phyloP scores from a whole-genome alignment of 37 sponge, comb jelly and placozoan genomes.

The Axinella damicornis region DNA sequence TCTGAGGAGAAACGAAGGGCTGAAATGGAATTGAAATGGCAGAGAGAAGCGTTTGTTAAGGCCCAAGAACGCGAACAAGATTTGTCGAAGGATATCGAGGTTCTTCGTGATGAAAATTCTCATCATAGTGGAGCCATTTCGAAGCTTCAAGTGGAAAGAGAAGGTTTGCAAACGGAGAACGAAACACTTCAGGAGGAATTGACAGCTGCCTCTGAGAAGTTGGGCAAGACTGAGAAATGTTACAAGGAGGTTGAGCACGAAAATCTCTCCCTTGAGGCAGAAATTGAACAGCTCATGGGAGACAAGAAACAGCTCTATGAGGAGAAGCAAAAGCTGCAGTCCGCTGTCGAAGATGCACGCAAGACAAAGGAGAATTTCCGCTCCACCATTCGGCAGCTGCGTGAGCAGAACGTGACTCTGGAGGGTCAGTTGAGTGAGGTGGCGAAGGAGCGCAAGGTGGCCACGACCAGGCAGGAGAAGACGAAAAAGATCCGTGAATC shows the following conservation, averaged over 20 bases:
- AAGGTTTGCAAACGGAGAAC: constrained; percentile 19
- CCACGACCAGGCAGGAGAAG: neutral
- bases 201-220: constrained; percentile 8
- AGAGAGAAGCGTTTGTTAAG: constrained; percentile 33
- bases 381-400: constrained; percentile 30
- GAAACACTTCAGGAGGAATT: constrained; percentile 19
- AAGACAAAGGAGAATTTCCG: constrained; percentile 63
- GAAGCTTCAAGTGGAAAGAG: constrained; percentile 33
- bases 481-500: neutral
- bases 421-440: neutral
- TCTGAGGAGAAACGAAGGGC: constrained; percentile 19
- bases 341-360: constrained; percentile 41
- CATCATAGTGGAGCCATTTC: constrained; percentile 44
- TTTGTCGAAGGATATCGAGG: constrained; percentile 57
- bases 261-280: constrained; percentile 48
- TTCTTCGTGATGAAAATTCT: constrained; percentile 46
- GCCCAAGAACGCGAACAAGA: constrained; percentile 47
- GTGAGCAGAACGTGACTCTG: constrained; percentile 51
- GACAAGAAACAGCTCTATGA: constrained; percentile 38
- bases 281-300: constrained; percentile 22
- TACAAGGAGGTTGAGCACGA: constrained; percentile 56
- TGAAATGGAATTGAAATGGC: constrained; percentile 5
- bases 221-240: constrained; percentile 40
- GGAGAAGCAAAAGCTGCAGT: constrained; percentile 42
- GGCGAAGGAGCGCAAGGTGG: neutral